Evolutionary conservation across 2,797 vertebrate species (phyloP), one percentile per base, ranked within the genome.

Genomic region (Enteromius viviparus): DNA sequence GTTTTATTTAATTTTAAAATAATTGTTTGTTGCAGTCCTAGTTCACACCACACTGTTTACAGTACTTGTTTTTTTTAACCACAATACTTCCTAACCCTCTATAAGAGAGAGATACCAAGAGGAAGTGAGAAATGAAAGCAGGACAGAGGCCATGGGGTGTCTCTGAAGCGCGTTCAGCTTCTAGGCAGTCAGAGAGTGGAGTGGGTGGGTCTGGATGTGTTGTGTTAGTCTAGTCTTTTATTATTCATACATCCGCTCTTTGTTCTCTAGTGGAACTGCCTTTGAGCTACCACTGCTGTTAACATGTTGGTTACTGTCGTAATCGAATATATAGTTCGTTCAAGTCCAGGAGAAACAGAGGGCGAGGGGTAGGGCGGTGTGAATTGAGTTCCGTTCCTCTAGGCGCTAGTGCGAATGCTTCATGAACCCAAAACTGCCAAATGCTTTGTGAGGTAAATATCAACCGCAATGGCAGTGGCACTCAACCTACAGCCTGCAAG

Each of bases 191-290:
- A 66, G 78, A 75, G 37, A 76, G 62, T 40, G 65, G 71, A 76
- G 80, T 70, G 76, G 76, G 76, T 69, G 76, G 79, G 45, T 19
- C 49, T 68, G 79, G 83, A 87, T 76, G 65, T 64, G 69, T 87
- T 79, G 79, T 79, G 83, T 85, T 87, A 85, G 83, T 60, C 76
- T 76, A 55, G 80, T 83, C 70, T 85, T 87, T 80, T 85, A 85
- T 83, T 82, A 85, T 87, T 85, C 76, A 87, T 85, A 10, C 51
- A 47, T 49, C 45, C 19, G 11, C 75, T 80, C 80, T 88, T 86
- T 85, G 68, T 86, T 86, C 55, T 77, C 76, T 45, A 29, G 78
- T 58, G 60, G 11, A 58, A 62, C 53, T 78, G 74, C 65, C 62
- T 80, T 49, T 84, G 76, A 80, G 80, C 85, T 81, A 82, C 76